Evolutionary conservation across 2,888 invertebrate species (phyloP), one percentile per base, ranked within the genome.

Genomic region (Drosophila niveifrons): DNA sequence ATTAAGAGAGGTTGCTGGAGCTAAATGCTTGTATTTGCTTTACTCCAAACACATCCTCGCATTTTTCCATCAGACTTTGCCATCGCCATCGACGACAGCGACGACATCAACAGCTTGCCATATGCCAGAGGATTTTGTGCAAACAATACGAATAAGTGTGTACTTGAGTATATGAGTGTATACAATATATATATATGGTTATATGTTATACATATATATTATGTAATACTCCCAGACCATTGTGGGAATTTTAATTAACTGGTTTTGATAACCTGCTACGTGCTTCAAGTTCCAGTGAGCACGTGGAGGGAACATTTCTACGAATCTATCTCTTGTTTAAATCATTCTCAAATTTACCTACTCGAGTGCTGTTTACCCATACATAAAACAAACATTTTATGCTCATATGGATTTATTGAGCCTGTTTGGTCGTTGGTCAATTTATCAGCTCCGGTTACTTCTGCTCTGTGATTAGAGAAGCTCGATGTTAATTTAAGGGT

Each of bases 191-290:
- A 47, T 36, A 23, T 41, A 31, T 41, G 15, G 41, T 15, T 48
- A 15, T 17, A 13, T 31, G 17, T 59, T 23, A 23, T 36, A 36
- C 47, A 36, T 36, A 36, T 50, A 36, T 62, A 39, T 52, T 51
- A 64, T 70, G 51, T 66, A 53, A 47, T 64, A 65, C 71, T 61
- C 64, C 7, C 13, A 68, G 82, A 82, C 73, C 75, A 78, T 80
- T 80, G 69, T 50, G 46, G 58, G 83, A 88, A 89, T 89, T 89
- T 89, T 86, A 86, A 86, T 89, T 86, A 86, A 82, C 86, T 85
- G 80, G 66, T 64, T 72, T 73, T 72, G 73, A 68, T 84, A 74
- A 62, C n/a, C 36, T 55, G 41, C 23, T 36, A 53, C 52, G 50
- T 48, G 48, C 4, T 31, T 2, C 15, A 41, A 13, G 13, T 9